These are phyloP conservation scores for Cyanoramphus novaezelandiae DNA, from an alignment of 2,113 vertebrate genomes.

Conservation along the genomic window DNA sequence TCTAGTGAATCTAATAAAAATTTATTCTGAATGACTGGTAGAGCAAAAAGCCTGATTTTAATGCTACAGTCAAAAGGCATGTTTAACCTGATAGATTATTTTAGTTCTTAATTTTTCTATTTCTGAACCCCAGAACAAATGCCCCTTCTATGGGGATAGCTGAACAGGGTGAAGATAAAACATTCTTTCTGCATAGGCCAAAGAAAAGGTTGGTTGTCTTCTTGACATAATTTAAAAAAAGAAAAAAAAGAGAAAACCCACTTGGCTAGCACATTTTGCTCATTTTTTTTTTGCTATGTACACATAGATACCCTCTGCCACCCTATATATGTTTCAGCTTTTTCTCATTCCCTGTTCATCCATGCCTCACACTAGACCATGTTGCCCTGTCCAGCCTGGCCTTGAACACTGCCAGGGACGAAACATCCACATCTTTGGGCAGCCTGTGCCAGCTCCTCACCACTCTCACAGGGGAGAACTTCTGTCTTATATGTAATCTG, in stretches of 20 bases:
- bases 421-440: background rate
- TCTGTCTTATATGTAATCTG: background rate
- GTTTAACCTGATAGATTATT: background rate
- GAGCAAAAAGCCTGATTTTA: background rate
- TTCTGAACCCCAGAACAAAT: background rate
- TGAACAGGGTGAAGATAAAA: background rate
- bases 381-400: background rate
- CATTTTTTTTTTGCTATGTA: background rate
- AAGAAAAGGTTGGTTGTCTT: background rate
- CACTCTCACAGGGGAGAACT: background rate
- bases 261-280: background rate
- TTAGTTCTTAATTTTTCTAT: background rate
- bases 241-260: background rate
- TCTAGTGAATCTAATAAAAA: conserved; percentile 56
- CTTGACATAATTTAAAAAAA: background rate
- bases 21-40: background rate
- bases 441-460: background rate
- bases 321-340: background rate
- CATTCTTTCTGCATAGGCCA: background rate
- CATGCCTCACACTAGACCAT: background rate
- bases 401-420: background rate
- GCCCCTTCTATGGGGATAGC: background rate
- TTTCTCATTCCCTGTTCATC: background rate
- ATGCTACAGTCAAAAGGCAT: background rate
- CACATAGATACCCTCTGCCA: background rate